Percentiles rank a stretch among this genome's conserved stretches.
Conservation (phyloP, 2,113 vertebrate genomes). For the Antechinus stuartii region DNA sequence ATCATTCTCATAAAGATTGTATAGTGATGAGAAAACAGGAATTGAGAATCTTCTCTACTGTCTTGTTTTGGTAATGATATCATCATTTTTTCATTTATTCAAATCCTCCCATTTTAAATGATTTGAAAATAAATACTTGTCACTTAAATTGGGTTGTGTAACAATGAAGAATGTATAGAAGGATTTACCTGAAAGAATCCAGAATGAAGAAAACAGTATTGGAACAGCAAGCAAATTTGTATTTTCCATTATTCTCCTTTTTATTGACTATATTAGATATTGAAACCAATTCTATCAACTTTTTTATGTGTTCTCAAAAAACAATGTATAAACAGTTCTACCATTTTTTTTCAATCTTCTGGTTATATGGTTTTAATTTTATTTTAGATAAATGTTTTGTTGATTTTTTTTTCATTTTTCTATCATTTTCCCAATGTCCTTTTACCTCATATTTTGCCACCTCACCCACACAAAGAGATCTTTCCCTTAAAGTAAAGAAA, state of each 20-base stretch:
- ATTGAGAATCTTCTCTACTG: neutral
- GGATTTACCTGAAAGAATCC: too few species aligned
- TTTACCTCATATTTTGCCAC: neutral
- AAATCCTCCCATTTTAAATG: neutral
- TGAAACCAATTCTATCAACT: neutral
- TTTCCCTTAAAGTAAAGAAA: neutral
- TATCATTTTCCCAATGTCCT: neutral
- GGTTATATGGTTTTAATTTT: neutral
- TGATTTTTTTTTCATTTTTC: neutral
- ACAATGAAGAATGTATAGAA: neutral
- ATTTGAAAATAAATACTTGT: neutral
- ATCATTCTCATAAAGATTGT: neutral
- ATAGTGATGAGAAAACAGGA: neutral
- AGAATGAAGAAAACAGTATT: neutral
- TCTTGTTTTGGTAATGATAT: neutral
- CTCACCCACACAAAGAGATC: neutral
- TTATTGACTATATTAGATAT: too few species aligned
- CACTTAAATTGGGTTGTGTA: neutral
- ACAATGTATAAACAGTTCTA: neutral
- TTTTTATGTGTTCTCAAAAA: neutral
- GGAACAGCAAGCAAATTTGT: neutral
- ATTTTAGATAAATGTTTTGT: neutral
- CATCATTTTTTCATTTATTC: neutral
- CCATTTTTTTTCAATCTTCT: too few species aligned
- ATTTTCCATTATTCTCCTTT: neutral